phyloP scores from a whole-genome alignment of 2,113 vertebrate species.

The Sapajus apella region DNA sequence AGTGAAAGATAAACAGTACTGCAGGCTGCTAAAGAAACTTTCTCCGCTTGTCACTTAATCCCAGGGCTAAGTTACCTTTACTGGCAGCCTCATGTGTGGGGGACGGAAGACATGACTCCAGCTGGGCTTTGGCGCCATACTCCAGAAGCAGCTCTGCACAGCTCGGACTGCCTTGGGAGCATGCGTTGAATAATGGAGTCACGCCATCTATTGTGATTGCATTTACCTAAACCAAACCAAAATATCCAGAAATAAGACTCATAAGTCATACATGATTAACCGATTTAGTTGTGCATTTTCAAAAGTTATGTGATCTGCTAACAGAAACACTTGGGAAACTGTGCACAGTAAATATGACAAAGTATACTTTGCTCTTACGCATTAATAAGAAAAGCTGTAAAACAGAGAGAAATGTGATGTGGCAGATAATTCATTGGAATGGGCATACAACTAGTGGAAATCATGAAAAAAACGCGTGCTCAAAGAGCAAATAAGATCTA shows the following conservation, averaged over 20 bases:
- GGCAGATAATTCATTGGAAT: background rate
- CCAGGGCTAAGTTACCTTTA: conserved; percentile 86
- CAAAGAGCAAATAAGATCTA: background rate
- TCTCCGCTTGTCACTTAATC: background rate
- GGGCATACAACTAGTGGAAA: background rate
- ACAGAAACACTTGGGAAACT: background rate
- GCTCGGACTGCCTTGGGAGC: conserved; percentile 90
- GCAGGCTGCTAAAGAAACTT: too few relatives aligned
- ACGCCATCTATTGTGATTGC: conserved; percentile 94
- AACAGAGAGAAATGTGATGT: background rate
- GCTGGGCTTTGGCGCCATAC: conserved; percentile 92
- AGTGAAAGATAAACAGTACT: background rate
- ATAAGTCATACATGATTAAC: background rate
- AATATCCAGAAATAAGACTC: background rate
- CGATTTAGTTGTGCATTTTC: background rate
- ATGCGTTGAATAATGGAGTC: conserved; percentile 94
- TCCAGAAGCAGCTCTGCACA: conserved; percentile 93
- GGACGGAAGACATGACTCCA: conserved; percentile 90
- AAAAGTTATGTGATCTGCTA: background rate
- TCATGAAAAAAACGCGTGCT: background rate
- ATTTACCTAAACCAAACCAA: conserved; percentile 88
- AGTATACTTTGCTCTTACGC: background rate
- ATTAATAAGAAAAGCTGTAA: background rate
- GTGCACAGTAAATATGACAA: background rate
- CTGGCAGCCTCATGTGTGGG: conserved; percentile 93